Evolutionary conservation across 1,140 invertebrate species (phyloP).

Genomic region (Lasaia peninsularis): DNA sequence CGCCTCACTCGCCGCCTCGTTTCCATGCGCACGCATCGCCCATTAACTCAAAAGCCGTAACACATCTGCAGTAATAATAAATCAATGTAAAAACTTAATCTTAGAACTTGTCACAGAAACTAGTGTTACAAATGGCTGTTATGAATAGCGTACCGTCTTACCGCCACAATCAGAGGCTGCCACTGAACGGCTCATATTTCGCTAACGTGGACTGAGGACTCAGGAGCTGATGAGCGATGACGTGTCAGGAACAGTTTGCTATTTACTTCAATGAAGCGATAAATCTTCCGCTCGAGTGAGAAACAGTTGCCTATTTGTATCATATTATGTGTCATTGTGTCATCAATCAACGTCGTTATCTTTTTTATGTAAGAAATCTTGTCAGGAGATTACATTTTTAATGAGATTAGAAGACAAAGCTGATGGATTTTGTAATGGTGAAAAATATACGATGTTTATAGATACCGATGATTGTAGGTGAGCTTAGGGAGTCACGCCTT

Average conservation of each 20-base stretch:
- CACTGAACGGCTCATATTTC: conserved; percentile 1
- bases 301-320: conserved; percentile 13
- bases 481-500: too few species aligned
- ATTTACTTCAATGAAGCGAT: conserved; percentile 16
- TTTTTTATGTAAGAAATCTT: background rate
- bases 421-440: background rate
- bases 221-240: conserved; percentile 20
- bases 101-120: background rate
- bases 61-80: background rate
- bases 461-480: too few species aligned
- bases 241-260: conserved; percentile 20
- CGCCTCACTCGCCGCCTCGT: too few species aligned
- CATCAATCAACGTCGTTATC: background rate
- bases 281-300: conserved; percentile 8
- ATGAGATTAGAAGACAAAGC: background rate
- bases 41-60: too few species aligned
- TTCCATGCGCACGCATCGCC: too few species aligned
- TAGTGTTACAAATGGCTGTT: conserved; percentile 2
- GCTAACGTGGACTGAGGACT: background rate
- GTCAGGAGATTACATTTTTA: background rate
- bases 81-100: background rate
- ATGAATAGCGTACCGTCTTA: conserved; percentile 1
- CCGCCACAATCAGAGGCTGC: background rate
- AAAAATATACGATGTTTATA: too few species aligned
- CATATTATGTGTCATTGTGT: conserved; percentile 7